Percentiles rank a stretch among this genome's conserved stretches.
phyloP scores from a whole-genome alignment of 2,113 vertebrate species.

The Dolichallabes microphthalmus region DNA sequence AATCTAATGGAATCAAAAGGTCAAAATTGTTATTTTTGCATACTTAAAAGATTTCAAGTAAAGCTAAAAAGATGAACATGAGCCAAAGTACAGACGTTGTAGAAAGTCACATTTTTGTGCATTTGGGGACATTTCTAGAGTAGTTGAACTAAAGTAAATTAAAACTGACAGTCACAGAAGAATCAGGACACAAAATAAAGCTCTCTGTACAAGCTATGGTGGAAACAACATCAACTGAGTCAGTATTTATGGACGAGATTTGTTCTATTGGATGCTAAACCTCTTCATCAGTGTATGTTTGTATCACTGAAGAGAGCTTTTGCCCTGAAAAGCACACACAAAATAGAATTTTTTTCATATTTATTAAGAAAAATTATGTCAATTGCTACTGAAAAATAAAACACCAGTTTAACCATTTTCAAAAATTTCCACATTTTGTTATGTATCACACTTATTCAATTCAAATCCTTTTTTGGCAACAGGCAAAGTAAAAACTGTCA shows the following conservation, averaged over 20 bases:
- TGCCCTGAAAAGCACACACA: not conserved
- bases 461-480: too few species aligned
- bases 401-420: not conserved
- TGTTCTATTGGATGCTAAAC: not conserved
- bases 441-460: too few species aligned
- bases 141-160: not conserved
- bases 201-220: not conserved
- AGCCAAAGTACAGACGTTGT: not conserved
- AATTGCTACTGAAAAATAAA: not conserved
- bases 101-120: not conserved
- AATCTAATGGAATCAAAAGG: not conserved
- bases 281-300: not conserved
- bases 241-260: not conserved
- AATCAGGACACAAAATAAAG: not conserved
- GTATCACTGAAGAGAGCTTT: not conserved
- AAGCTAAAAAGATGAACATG: not conserved
- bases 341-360: not conserved
- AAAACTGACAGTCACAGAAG: not conserved
- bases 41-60: not conserved
- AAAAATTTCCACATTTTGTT: too few species aligned
- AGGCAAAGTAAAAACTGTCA: too few species aligned
- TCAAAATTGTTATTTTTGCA: constrained; percentile 24
- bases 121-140: not conserved
- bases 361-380: not conserved
- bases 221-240: not conserved